Conservation (phyloP, 2,888 invertebrate species). For the Tenthredo livida region DNA sequence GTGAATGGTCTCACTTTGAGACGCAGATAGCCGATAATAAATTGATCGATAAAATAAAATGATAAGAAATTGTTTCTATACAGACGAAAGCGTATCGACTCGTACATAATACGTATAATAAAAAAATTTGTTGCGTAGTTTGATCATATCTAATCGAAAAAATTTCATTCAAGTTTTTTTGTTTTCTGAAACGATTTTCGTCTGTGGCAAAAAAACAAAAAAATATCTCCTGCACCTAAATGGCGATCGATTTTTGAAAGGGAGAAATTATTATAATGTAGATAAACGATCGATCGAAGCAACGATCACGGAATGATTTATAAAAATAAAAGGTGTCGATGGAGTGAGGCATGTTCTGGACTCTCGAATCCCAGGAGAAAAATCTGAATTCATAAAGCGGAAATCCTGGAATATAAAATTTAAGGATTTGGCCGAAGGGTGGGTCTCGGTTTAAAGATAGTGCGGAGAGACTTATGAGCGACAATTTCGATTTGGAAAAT, state of each 20-base stretch:
- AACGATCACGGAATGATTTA: background rate
- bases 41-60: conserved; percentile 13
- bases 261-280: background rate
- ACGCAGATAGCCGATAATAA: background rate
- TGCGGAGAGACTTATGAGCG: background rate
- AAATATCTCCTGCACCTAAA: background rate
- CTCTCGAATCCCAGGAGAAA: background rate
- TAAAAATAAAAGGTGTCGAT: background rate
- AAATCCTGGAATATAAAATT: background rate
- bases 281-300: background rate
- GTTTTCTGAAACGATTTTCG: background rate
- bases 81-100: background rate
- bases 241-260: background rate
- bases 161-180: background rate
- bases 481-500: background rate
- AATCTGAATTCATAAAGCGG: background rate
- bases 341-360: background rate
- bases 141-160: background rate
- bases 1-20: background rate
- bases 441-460: background rate
- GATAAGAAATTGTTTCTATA: background rate
- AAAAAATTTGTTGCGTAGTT: background rate
- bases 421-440: background rate
- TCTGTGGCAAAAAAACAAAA: background rate
- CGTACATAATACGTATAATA: background rate